Percentiles rank a stretch among this genome's conserved stretches.
Evolutionary conservation across 2,888 invertebrate genomes (phyloP).

Genomic region (Pachycephus smyrnensis): DNA sequence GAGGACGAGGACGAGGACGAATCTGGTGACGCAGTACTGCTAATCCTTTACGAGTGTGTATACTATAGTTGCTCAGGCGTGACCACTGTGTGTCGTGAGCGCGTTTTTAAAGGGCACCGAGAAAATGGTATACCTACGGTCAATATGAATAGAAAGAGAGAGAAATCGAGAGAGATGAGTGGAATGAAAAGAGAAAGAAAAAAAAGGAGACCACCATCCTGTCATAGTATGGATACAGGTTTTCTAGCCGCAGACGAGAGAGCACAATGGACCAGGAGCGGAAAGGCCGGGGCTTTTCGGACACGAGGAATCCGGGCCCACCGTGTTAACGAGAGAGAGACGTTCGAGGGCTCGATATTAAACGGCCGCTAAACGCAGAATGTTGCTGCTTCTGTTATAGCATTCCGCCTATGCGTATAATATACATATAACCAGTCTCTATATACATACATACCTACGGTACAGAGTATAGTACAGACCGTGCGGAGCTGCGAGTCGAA

Average conservation of each 20-base stretch:
- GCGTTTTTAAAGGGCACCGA: neutral
- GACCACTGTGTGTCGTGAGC: neutral
- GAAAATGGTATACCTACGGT: neutral
- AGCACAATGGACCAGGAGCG: neutral
- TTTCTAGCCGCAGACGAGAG: neutral
- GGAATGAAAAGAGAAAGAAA: neutral
- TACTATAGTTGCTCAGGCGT: neutral
- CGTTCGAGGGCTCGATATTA: neutral
- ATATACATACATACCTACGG: neutral
- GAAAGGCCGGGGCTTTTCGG: neutral
- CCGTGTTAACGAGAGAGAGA: neutral
- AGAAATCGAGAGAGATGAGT: neutral
- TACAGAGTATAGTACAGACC: neutral
- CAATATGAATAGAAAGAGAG: neutral
- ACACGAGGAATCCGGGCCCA: neutral
- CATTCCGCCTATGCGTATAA: neutral
- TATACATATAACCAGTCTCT: neutral
- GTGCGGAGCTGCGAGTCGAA: neutral
- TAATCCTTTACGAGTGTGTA: neutral
- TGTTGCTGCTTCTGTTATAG: neutral
- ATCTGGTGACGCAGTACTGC: neutral
- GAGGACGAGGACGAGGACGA: neutral
- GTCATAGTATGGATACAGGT: neutral
- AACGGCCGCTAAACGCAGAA: neutral
- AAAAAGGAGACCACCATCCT: neutral